Evolutionary conservation across 2,888 invertebrate species (phyloP), one percentile per base, ranked within the genome.

Genomic region (Neoitamus cyanurus): DNA sequence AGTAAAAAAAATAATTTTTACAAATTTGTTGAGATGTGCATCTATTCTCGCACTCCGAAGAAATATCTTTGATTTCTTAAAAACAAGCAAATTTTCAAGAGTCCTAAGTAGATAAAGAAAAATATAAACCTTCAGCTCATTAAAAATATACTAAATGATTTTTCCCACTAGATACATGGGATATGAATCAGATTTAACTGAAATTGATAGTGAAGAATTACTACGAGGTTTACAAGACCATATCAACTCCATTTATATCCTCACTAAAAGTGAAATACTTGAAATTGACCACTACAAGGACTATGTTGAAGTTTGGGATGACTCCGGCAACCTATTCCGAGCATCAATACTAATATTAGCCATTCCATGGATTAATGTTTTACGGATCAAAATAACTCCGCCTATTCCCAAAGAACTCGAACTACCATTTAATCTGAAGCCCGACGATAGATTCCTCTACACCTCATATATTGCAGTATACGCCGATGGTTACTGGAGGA

Each of bases 391-490:
- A 3, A 89, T 91, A 20, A 85, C 85, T 1, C 91, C 91, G 0
- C 83, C 87, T 11, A 73, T 90, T 25, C 91, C 91, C 0, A 11
- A 58, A 7, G 87, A 87, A 42, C 86, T 88, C 28, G 85, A 85
- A 11, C 86, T 83, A 1, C 37, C 87, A 13, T 5, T 28, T 25
- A 69, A 42, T 15, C 5, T 42, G 5, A 4, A 73, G 3, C 46
- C 77, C 1, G 28, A 83, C n/a, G 70, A 84, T n/a, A 86, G 83
- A 37, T 86, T 30, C 15, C 85, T 77, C n/a, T 85, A 87, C 0
- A 91, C 89, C 3, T 88, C 89, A 36, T 91, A 89, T 83, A 70
- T 87, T 13, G 87, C 89, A 31, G 37, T 85, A 1, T 91, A 91
- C 82, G 84, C 85, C 0, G 88, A 89, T 1, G 87, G 88, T 0